phyloP scores from a whole-genome alignment of 1,140 invertebrate species.

The Subanguina moxae region DNA sequence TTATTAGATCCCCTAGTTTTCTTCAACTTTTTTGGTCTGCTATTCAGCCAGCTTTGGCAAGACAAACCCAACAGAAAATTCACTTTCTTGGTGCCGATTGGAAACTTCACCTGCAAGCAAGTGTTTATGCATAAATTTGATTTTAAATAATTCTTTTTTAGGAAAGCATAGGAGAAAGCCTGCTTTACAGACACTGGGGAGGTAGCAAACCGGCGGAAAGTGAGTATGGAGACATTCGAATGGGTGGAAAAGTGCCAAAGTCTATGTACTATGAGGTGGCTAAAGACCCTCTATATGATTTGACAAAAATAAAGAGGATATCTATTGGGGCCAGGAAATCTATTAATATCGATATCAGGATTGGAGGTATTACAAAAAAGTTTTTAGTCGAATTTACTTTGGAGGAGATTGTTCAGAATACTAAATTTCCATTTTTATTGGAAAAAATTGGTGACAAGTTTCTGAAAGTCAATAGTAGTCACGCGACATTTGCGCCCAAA shows the following conservation, averaged over 20 bases:
- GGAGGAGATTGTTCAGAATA: no score
- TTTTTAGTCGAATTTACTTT: no score
- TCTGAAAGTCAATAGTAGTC: no score
- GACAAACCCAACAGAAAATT: constrained; percentile 49
- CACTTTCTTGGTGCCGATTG: constrained; percentile 46
- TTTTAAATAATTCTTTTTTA: constrained; percentile 24
- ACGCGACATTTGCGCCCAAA: no score
- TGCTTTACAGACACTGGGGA: constrained; percentile 47
- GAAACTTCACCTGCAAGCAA: constrained; percentile 40
- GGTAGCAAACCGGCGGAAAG: constrained; percentile 33
- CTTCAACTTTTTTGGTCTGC: constrained; percentile 38
- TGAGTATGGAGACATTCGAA: constrained; percentile 42
- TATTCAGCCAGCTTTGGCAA: constrained; percentile 41
- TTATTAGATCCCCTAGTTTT: constrained; percentile 40
- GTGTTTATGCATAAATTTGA: constrained; percentile 2
- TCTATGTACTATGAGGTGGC: constrained; percentile 18
- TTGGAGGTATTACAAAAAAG: background rate
- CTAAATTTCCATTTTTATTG: no score
- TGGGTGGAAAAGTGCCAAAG: constrained; percentile 43
- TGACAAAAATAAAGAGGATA: constrained; percentile 33
- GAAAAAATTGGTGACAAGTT: no score
- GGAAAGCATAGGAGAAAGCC: constrained; percentile 39
- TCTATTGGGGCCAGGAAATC: constrained; percentile 27
- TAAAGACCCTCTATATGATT: constrained; percentile 22
- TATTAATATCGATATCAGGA: constrained; percentile 38